These are phyloP conservation scores for Dorcus hopei DNA, from an alignment of 2,888 invertebrate genomes.

Conservation along the genomic window DNA sequence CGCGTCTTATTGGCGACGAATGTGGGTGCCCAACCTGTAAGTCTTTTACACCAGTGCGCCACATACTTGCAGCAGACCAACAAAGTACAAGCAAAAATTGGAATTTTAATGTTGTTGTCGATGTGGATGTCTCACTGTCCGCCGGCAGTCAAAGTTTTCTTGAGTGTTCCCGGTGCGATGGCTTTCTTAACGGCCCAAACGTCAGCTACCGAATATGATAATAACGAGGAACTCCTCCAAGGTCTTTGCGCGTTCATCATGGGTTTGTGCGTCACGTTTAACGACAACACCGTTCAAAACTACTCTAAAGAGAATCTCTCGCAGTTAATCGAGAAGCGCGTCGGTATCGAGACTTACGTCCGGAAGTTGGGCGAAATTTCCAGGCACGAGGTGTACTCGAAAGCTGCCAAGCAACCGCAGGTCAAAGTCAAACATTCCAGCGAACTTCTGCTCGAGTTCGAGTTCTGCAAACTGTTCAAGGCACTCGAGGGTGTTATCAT, in stretches of 20 bases:
- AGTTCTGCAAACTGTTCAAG: constrained; percentile 91
- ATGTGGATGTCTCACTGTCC: constrained; percentile 87
- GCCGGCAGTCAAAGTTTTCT: constrained; percentile 76
- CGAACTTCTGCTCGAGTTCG: constrained; percentile 88
- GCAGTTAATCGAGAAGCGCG: constrained; percentile 82
- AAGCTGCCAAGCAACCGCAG: constrained; percentile 92
- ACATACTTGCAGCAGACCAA: constrained; percentile 78
- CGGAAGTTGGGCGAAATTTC: constrained; percentile 83
- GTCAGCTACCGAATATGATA: constrained; percentile 82
- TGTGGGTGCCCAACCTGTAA: constrained; percentile 79
- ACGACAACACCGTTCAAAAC: constrained; percentile 74
- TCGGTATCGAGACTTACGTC: constrained; percentile 85
- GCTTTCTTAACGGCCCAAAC: constrained; percentile 81
- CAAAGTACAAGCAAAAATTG: constrained; percentile 80
- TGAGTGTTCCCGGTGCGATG: constrained; percentile 71
- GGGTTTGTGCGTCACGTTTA: constrained; percentile 87
- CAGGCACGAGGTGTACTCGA: constrained; percentile 86
- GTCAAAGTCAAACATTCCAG: constrained; percentile 69
- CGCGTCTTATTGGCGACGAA: constrained; percentile 87
- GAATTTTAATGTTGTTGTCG: constrained; percentile 84
- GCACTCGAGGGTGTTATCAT: constrained; percentile 61
- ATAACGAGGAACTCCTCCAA: constrained; percentile 83
- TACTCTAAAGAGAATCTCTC: constrained; percentile 76
- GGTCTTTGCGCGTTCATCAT: constrained; percentile 75
- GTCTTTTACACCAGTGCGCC: constrained; percentile 86